These are phyloP conservation scores for Xenops minutus DNA, from an alignment of 2,797 vertebrate genomes.

Conservation along the genomic window DNA sequence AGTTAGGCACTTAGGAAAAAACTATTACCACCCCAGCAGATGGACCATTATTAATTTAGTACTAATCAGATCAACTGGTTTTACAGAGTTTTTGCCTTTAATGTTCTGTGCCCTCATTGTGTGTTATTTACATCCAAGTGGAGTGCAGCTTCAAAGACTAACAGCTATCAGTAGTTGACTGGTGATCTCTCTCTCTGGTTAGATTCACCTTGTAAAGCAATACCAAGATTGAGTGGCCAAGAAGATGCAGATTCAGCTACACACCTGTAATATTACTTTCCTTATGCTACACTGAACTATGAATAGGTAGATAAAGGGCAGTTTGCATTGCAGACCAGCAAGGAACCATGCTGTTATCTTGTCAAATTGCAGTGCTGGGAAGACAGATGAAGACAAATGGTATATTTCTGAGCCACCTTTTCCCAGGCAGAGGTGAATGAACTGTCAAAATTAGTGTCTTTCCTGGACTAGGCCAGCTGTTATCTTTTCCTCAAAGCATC, in stretches of 20 bases:
- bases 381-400: conserved; percentile 73
- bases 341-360: conserved; percentile 10
- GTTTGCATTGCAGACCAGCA: conserved; percentile 50
- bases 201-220: not conserved
- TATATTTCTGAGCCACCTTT: not conserved
- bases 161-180: not conserved
- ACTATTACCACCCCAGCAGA: conserved; percentile 55
- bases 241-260: not conserved
- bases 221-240: not conserved
- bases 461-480: not conserved
- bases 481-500: not conserved
- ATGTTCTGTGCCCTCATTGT: conserved; percentile 62
- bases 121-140: conserved; percentile 58
- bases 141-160: conserved; percentile 44
- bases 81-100: conserved; percentile 59
- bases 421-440: conserved; percentile 37
- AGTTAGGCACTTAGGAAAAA: conserved; percentile 50
- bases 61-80: conserved; percentile 61
- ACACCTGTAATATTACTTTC: conserved; percentile 40
- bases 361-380: conserved; percentile 38
- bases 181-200: not conserved
- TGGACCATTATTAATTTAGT: conserved; percentile 69
- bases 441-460: conserved; percentile 31
- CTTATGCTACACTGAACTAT: conserved; percentile 52
- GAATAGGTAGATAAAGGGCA: conserved; percentile 26